Percentiles rank a stretch among this genome's conserved stretches.
Evolutionary conservation across 1,140 invertebrate genomes (phyloP).

Genomic region (Drosophila pseudoananassae): DNA sequence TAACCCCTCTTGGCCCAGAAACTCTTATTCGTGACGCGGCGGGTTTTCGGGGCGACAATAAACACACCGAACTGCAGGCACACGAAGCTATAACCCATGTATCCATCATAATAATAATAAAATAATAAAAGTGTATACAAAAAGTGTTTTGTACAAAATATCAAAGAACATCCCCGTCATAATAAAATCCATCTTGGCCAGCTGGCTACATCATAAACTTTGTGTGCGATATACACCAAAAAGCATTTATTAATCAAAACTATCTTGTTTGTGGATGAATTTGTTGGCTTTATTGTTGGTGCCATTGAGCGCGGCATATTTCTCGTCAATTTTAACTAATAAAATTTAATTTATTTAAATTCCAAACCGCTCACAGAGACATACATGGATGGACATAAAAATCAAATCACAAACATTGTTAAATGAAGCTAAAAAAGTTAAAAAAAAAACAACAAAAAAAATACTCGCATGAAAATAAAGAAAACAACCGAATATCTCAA

Average conservation of each 20-base stretch:
- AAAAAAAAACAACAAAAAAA: slow-evolving; percentile 33
- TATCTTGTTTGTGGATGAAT: slow-evolving; percentile 63
- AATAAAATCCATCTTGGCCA: slow-evolving; percentile 61
- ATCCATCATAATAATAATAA: slow-evolving; percentile 58
- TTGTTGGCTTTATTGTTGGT: slow-evolving; percentile 24
- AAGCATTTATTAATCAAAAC: slow-evolving; percentile 76
- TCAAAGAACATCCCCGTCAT: slow-evolving; percentile 47
- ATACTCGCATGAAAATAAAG: slow-evolving; percentile 21
- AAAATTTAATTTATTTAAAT: slow-evolving; percentile 83
- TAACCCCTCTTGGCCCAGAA: slow-evolving; percentile 29
- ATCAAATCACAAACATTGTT: slow-evolving; percentile 60
- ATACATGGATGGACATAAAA: slow-evolving; percentile 28
- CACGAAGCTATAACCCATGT: slow-evolving; percentile 16
- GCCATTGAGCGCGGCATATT: slow-evolving; percentile 73
- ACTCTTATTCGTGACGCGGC: slow-evolving; percentile 51
- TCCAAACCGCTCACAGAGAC: slow-evolving; percentile 42
- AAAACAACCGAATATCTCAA: slow-evolving; percentile 53
- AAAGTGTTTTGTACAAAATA: slow-evolving; percentile 49
- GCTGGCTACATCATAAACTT: slow-evolving; percentile 57
- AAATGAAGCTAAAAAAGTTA: slow-evolving; percentile 42
- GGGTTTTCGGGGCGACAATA: slow-evolving; percentile 46
- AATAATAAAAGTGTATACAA: slow-evolving; percentile 69
- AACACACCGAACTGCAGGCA: slow-evolving; percentile 40
- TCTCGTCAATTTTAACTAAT: slow-evolving; percentile 78
- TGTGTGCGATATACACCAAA: slow-evolving; percentile 7